Percentiles rank a stretch among this genome's conserved stretches.
phyloP scores from a whole-genome alignment of 2,113 vertebrate genomes.

The Otis tarda region DNA sequence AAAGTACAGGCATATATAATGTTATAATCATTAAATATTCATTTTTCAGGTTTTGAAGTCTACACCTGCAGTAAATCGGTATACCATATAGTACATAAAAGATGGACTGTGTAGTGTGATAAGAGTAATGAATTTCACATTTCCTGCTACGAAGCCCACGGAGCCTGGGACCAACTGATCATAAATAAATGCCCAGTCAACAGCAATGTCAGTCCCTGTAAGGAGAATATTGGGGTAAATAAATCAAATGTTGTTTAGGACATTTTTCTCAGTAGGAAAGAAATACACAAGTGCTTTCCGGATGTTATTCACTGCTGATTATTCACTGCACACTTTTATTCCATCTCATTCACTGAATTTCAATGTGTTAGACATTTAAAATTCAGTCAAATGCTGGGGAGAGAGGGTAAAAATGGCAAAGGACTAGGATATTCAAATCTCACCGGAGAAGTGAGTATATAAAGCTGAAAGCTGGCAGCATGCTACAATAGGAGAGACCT shows the following conservation, averaged over 20 bases:
- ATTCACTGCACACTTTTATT: constrained; percentile 60
- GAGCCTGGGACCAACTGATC: constrained; percentile 48
- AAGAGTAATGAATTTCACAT: constrained; percentile 70
- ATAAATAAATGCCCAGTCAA: constrained; percentile 70
- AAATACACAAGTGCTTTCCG: constrained; percentile 57
- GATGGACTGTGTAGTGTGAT: constrained; percentile 52
- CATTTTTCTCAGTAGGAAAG: constrained; percentile 55
- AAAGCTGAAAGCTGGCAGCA: constrained; percentile 19
- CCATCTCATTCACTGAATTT: constrained; percentile 59
- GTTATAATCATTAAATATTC: constrained; percentile 50
- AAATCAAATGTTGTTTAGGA: constrained; percentile 68
- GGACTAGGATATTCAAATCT: constrained; percentile 38
- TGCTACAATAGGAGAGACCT: background rate
- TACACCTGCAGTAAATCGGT: constrained; percentile 32
- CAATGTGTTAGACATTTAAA: constrained; percentile 55
- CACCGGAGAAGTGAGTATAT: constrained; percentile 4
- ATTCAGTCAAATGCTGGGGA: constrained; percentile 39
- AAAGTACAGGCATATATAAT: constrained; percentile 13
- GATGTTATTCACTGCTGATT: constrained; percentile 67
- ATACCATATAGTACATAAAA: constrained; percentile 42
- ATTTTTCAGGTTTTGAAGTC: constrained; percentile 33
- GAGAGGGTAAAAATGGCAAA: constrained; percentile 39
- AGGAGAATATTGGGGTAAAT: constrained; percentile 55
- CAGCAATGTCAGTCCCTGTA: constrained; percentile 57
- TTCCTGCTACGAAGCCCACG: constrained; percentile 44